Conservation (phyloP, 2,888 invertebrate species). For the Campoplex capitator region DNA sequence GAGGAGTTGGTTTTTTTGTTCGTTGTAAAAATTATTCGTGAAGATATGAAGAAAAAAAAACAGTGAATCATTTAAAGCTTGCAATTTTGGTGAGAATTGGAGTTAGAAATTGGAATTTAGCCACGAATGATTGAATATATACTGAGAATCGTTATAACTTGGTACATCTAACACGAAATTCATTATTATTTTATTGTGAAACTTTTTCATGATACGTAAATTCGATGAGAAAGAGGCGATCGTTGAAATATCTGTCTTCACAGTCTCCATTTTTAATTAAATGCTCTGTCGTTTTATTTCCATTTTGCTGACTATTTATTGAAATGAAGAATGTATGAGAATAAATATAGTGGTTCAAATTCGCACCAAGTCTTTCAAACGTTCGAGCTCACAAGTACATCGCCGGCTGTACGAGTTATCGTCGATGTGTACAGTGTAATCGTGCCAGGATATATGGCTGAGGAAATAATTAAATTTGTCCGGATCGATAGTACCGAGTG, state of each 20-base stretch:
- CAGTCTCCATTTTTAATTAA: background rate
- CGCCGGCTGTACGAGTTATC: constrained; percentile 15
- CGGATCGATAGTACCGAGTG: constrained; percentile 60
- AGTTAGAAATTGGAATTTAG: background rate
- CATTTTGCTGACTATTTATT: background rate
- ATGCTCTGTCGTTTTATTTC: background rate
- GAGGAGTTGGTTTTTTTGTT: background rate
- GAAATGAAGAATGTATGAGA: background rate
- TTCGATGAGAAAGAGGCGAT: background rate
- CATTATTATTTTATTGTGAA: background rate
- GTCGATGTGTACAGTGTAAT: constrained; percentile 25
- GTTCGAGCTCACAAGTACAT: background rate
- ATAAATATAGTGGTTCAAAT: background rate
- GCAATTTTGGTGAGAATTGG: background rate
- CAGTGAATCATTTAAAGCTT: background rate
- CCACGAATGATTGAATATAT: background rate
- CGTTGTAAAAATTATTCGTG: background rate
- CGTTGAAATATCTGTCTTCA: background rate
- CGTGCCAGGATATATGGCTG: constrained; percentile 18
- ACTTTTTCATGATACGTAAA: background rate
- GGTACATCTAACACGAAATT: background rate
- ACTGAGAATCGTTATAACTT: background rate
- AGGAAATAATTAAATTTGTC: constrained; percentile 66
- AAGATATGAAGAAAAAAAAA: background rate
- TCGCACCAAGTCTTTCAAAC: background rate